phyloP scores from a whole-genome alignment of 2,113 vertebrate genomes.

The Narcine bancroftii region DNA sequence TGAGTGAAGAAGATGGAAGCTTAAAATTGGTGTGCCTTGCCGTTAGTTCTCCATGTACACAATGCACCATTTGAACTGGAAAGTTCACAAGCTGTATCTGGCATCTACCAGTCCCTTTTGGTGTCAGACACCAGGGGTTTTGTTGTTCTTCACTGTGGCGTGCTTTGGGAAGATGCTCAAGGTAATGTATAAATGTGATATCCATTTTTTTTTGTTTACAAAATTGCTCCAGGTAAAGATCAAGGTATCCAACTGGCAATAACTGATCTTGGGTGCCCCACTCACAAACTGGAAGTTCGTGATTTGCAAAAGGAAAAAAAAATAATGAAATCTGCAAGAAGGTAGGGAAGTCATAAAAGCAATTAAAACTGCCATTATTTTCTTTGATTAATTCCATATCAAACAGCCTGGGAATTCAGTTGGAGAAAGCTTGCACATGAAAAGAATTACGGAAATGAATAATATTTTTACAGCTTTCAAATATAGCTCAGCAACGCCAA shows the following conservation, averaged over 20 bases:
- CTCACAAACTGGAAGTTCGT: no score
- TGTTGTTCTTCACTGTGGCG: no score
- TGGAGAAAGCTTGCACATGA: neutral
- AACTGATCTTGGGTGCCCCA: no score
- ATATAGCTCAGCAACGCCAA: neutral
- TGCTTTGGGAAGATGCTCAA: no score
- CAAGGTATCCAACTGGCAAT: neutral
- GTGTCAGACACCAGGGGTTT: no score
- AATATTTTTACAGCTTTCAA: neutral
- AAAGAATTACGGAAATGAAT: conserved; percentile 1
- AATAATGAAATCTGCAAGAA: neutral
- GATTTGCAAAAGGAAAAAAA: neutral
- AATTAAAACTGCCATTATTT: neutral
- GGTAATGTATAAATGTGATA: no score
- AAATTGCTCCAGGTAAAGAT: neutral
- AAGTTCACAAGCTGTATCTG: no score
- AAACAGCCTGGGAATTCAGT: neutral
- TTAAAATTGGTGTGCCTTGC: no score
- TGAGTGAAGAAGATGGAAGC: no score
- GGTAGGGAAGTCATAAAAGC: neutral
- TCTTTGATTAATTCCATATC: conserved; percentile 27
- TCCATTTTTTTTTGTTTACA: neutral
- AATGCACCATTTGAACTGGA: no score
- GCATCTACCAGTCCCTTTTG: no score
- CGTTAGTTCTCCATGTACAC: no score